These are phyloP conservation scores for Premnoplex brunnescens DNA, from an alignment of 2,797 vertebrate genomes.

Conservation along the genomic window DNA sequence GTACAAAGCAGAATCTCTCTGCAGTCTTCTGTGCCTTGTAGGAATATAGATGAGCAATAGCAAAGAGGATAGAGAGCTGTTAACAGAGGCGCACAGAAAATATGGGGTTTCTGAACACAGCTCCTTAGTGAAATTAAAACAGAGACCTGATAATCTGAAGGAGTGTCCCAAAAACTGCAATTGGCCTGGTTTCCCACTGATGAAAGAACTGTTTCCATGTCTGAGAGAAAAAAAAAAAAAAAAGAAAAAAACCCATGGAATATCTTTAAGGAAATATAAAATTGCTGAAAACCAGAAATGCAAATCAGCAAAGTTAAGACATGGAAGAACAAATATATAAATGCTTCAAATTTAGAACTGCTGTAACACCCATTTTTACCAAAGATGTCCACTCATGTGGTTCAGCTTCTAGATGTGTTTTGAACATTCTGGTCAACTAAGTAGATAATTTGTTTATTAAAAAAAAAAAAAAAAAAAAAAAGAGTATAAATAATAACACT, in stretches of 20 bases:
- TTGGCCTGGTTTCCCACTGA: not conserved
- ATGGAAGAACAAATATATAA: not conserved
- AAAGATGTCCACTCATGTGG: not conserved
- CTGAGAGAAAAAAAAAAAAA: not conserved
- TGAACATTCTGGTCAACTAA: not conserved
- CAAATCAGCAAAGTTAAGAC: not conserved
- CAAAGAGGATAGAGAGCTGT: not conserved
- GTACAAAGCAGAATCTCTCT: not conserved
- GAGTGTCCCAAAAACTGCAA: not conserved
- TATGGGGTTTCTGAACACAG: not conserved
- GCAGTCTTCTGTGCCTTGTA: not conserved
- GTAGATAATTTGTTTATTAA: not conserved
- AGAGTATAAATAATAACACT: not conserved
- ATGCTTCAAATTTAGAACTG: not conserved
- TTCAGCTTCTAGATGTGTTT: not conserved
- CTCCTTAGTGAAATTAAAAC: not conserved
- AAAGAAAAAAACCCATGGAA: not conserved
- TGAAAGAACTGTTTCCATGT: not conserved
- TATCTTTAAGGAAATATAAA: not conserved
- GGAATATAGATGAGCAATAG: not conserved
- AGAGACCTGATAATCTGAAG: not conserved
- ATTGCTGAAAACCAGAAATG: not conserved
- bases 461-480: not conserved
- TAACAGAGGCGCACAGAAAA: not conserved
- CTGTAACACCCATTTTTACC: not conserved